Conservation (phyloP, 1,140 invertebrate species). For the Drosophila repletoides region DNA sequence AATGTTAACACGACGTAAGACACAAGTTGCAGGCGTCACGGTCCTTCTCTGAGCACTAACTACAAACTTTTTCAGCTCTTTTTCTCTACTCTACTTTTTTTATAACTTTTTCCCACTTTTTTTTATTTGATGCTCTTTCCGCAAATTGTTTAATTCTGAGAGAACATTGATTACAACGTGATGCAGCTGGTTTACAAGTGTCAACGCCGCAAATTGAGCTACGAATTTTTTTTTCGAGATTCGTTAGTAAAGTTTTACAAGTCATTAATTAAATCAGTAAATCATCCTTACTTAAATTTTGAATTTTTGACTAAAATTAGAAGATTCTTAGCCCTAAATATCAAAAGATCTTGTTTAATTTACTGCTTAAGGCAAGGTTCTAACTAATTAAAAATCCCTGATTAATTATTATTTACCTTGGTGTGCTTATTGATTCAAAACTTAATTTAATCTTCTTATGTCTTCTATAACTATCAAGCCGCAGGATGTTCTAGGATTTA, state of each 20-base stretch:
- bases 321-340: no score
- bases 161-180: constrained; percentile 47
- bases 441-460: no score
- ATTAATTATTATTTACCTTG: neutral
- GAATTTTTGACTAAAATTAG: neutral
- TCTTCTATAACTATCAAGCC: no score
- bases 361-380: no score
- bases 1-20: constrained; percentile 77
- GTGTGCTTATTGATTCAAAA: no score
- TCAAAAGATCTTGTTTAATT: neutral
- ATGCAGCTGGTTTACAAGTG: neutral
- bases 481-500: no score
- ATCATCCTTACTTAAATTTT: neutral
- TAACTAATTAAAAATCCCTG: no score
- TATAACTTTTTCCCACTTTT: constrained; percentile 13
- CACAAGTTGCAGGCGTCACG: constrained; percentile 56
- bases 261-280: neutral
- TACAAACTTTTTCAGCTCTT: constrained; percentile 33
- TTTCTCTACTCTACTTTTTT: constrained; percentile 17
- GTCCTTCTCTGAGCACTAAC: constrained; percentile 10
- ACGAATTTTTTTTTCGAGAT: constrained; percentile 3
- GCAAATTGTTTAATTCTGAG: constrained; percentile 56
- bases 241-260: neutral
- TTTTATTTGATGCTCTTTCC: constrained; percentile 1
- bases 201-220: neutral